phyloP scores from a whole-genome alignment of 2,797 vertebrate species.

The Acropternis orthonyx region DNA sequence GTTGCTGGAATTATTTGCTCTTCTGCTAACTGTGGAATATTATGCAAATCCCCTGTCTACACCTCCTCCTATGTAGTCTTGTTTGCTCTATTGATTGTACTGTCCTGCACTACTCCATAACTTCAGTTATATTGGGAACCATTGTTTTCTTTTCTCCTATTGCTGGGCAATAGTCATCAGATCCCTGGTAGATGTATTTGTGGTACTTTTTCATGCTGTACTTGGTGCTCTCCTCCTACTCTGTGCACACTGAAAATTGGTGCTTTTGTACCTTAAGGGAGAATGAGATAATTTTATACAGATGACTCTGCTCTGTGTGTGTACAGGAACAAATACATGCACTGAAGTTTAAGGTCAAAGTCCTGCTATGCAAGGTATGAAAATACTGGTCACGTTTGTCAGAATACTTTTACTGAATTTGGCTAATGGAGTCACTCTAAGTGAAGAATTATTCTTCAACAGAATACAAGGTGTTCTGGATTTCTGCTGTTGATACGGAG shows the following conservation, averaged over 20 bases:
- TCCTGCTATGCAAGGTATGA: neutral
- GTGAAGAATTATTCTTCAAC: neutral
- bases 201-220: neutral
- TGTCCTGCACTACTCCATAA: neutral
- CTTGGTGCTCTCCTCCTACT: neutral
- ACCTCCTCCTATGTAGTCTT: neutral
- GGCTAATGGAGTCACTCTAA: neutral
- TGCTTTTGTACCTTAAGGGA: neutral
- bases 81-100: neutral
- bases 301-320: neutral
- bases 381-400: neutral
- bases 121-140: neutral
- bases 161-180: neutral
- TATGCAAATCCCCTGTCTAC: neutral
- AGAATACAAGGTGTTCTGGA: neutral
- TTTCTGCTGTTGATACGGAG: neutral
- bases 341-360: neutral
- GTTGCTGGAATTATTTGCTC: neutral
- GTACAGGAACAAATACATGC: neutral
- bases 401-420: neutral
- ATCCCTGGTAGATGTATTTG: neutral
- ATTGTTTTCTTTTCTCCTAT: neutral
- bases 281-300: neutral
- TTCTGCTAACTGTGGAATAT: neutral
- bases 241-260: neutral